Evolutionary conservation across 2,113 vertebrate species (phyloP), one percentile per base, ranked within the genome.

Genomic region (Dicentrarchus labrax): DNA sequence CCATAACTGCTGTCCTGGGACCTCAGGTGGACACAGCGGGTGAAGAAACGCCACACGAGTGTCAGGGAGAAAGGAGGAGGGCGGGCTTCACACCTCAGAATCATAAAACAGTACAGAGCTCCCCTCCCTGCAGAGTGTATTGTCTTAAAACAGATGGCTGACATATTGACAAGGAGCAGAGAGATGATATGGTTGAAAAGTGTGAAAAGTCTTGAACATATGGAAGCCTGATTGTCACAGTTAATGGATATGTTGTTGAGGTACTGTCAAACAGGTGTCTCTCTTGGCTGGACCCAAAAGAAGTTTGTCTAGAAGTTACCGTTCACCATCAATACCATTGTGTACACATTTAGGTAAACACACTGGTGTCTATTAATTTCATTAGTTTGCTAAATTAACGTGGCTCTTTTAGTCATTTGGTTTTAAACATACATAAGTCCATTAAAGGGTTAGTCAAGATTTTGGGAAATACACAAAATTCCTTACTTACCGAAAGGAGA

Each of bases 1-100:
- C 91, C 77, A 57, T 89, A 90, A 93, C 92, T 91, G 92, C 91
- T 88, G 93, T 90, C 92, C 91, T 90, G 92, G 93, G 93, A 94
- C 92, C 90, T 92, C 91, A 93, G 93, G 92, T 95, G 92, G 94
- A 94, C 90, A 84, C 78, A 76, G 85, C 4, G 82, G 89, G 74
- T 72, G 82, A 85, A 75, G 84, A 86, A 73, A 82, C 76, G 71
- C 71, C 73, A 71, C 78, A 65, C 45, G n/a, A 53, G 76, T 47
- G 41, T 57, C 2, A 16, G 41, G 64, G 65, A 64, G 71, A 38
- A 50, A 41, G 56, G 11, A 48, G 30, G 30, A 13, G 16, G 17
- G 64, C 66, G 68, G 66, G 51, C 39, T 90, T 94, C 91, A 92
- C 92, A 93, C 92, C 82, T 94, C 80, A 1, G 80, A 90, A 83